A percentile compares a stretch with the other conserved stretches of the same genome.
These are phyloP conservation scores for Microtus richardsoni DNA, from an alignment of 2,113 vertebrate genomes.

Conservation along the genomic window DNA sequence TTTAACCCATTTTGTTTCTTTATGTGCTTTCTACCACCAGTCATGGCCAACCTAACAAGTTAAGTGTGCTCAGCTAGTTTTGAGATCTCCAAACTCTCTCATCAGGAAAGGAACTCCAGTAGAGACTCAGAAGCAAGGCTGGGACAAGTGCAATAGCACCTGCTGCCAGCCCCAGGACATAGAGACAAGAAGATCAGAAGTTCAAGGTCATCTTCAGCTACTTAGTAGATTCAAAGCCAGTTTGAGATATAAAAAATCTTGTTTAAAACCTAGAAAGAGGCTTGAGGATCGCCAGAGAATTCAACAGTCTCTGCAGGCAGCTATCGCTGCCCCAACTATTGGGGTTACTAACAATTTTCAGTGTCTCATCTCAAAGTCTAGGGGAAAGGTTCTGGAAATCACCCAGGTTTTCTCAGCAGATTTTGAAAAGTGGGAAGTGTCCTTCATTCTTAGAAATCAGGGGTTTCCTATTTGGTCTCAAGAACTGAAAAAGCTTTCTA, in stretches of 20 bases:
- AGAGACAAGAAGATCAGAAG: not conserved
- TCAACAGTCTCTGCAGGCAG: not conserved
- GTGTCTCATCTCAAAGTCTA: not conserved
- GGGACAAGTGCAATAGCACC: not conserved
- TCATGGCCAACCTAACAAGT: not conserved
- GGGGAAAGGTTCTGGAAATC: conserved; percentile 26
- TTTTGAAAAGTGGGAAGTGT: not conserved
- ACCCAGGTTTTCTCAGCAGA: not conserved
- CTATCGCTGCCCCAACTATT: not conserved
- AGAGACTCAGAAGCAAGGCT: not conserved
- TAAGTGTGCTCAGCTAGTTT: not conserved
- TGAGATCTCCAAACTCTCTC: not conserved
- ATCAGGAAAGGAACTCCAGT: not conserved
- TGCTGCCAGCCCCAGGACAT: not conserved
- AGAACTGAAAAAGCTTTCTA: not conserved
- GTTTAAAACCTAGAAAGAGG: not conserved
- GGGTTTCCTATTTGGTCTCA: not conserved
- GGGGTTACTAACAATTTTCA: not conserved
- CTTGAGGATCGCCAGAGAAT: not conserved
- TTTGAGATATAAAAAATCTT: not conserved
- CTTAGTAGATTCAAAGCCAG: not conserved
- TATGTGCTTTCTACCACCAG: not conserved
- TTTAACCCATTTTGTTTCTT: not conserved
- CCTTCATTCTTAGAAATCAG: not conserved
- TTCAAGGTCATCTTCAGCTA: not conserved